These are phyloP conservation scores for Lepidothrix coronata DNA, from an alignment of 2,113 vertebrate genomes.

Conservation along the genomic window DNA sequence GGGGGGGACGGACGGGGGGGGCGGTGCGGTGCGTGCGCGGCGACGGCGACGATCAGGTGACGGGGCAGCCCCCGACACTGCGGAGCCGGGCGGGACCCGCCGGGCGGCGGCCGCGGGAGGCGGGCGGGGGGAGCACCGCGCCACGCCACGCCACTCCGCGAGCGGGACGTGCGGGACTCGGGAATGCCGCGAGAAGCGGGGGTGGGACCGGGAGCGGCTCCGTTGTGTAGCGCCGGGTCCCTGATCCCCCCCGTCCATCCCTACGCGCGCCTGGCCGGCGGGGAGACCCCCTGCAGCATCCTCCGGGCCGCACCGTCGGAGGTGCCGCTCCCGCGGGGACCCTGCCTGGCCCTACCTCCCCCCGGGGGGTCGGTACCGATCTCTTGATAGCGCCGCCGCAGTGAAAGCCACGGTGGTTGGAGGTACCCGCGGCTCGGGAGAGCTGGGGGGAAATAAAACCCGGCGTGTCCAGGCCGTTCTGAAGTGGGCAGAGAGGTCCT, in stretches of 20 bases:
- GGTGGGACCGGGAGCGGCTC: background rate
- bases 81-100: constrained; percentile 51
- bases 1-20: too few species aligned
- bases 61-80: constrained; percentile 63
- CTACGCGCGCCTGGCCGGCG: background rate
- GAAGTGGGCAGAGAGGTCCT: background rate
- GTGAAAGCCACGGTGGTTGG: background rate
- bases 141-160: background rate
- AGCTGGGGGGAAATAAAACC: background rate
- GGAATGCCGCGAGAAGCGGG: background rate
- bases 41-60: constrained; percentile 56
- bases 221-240: background rate
- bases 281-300: background rate
- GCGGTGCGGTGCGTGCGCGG: constrained; percentile 56
- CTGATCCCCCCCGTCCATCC: background rate
- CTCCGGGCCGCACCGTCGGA: background rate
- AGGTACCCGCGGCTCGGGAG: background rate
- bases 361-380: background rate
- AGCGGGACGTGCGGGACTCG: background rate
- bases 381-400: background rate
- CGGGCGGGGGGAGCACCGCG: background rate
- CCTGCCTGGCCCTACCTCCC: background rate
- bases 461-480: background rate
- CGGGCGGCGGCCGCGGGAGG: constrained; percentile 57
- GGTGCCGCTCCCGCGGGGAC: background rate